Evolutionary conservation across 2,113 vertebrate species (phyloP).

Genomic region (Diglossa brunneiventris): DNA sequence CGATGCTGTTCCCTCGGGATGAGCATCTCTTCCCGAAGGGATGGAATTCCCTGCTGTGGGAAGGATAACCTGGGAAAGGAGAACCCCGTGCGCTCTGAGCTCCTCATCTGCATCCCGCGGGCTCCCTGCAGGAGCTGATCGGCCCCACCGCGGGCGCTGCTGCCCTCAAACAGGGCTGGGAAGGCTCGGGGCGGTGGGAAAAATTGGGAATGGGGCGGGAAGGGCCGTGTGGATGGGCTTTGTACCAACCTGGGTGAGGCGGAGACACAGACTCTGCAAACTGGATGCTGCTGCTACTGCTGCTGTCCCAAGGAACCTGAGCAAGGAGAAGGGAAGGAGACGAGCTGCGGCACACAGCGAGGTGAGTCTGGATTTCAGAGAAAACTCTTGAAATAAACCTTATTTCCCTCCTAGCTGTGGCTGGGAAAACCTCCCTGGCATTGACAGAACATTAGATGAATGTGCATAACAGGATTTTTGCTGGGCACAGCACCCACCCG

Average conservation of each 20-base stretch:
- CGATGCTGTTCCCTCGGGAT: not conserved
- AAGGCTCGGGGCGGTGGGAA: not conserved
- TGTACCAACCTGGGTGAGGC: constrained; percentile 81
- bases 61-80: not conserved
- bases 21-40: not conserved
- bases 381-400: not conserved
- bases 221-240: not conserved
- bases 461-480: accelerated
- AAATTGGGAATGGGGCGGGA: not conserved
- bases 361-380: constrained; percentile 60
- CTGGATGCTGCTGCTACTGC: constrained; percentile 43
- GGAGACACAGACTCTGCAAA: constrained; percentile 71
- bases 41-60: not conserved
- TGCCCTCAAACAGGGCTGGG: constrained; percentile 20
- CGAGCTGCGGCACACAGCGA: not conserved
- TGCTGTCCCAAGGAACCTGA: constrained; percentile 75
- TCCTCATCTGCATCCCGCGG: constrained; percentile 43
- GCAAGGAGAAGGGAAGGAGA: constrained; percentile 15
- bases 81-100: not conserved
- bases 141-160: constrained; percentile 1
- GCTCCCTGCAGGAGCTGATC: constrained; percentile 54
- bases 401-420: not conserved
- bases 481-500: not conserved
- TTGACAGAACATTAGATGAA: accelerated
- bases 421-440: not conserved